Evolutionary conservation across 2,888 invertebrate species (phyloP).

Genomic region (Xestia ashworthii): DNA sequence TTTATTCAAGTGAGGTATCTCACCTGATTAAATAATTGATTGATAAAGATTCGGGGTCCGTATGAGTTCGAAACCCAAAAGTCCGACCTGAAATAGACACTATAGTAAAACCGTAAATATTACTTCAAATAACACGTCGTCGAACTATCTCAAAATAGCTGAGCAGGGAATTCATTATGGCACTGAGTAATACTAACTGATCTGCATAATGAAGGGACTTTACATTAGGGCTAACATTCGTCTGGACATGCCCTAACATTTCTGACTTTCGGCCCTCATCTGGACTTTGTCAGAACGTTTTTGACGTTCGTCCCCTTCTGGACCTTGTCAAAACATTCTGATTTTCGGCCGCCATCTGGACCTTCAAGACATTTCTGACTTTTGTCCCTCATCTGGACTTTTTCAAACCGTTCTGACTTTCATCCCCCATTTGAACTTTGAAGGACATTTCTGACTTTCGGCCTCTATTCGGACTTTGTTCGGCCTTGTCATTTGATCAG

Average conservation of each 20-base stretch:
- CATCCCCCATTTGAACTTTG: not conserved
- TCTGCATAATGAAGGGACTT: not conserved
- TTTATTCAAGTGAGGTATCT: too few species aligned
- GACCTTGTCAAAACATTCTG: not conserved
- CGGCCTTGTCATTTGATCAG: not conserved
- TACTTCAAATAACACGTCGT: not conserved
- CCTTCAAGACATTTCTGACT: not conserved
- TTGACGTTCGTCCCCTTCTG: not conserved
- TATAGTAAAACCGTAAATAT: not conserved
- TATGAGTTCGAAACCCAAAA: too few species aligned
- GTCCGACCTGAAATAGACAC: too few species aligned
- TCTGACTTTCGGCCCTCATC: not conserved
- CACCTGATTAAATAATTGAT: too few species aligned
- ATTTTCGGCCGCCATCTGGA: not conserved
- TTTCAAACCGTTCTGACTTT: not conserved
- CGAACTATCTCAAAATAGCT: conserved; percentile 11
- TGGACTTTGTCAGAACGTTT: not conserved
- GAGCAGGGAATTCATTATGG: conserved; percentile 17
- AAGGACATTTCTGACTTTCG: not conserved
- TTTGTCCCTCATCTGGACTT: not conserved
- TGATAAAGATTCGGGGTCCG: fast-evolving
- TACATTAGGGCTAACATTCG: not conserved
- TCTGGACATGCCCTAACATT: not conserved
- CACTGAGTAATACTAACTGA: conserved; percentile 6
- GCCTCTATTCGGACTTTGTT: not conserved